phyloP scores from a whole-genome alignment of 2,797 vertebrate species.

The Poeciliopsis paucimaculata region DNA sequence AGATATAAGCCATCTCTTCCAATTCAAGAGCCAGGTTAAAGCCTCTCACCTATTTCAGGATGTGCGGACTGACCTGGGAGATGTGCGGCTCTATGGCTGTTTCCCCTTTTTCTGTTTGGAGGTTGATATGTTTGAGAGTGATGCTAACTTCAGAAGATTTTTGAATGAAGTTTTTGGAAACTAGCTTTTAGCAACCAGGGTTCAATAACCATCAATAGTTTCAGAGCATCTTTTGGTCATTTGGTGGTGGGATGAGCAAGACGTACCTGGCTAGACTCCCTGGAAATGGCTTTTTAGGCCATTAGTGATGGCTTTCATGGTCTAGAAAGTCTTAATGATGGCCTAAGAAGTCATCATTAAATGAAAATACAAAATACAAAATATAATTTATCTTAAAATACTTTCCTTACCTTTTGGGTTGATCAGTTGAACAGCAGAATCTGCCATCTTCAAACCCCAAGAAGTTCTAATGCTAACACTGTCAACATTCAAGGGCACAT shows the following conservation, averaged over 20 bases:
- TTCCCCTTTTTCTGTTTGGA: not conserved
- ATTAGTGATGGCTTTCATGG: too few relatives aligned
- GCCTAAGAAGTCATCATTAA: not conserved
- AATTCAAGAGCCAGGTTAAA: not conserved
- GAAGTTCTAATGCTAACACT: not conserved
- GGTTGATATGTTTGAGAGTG: not conserved
- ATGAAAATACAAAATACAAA: not conserved
- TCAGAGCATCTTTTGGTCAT: not conserved
- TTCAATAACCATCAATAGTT: not conserved
- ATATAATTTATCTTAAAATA: not conserved
- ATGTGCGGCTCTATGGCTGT: not conserved
- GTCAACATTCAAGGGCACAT: not conserved
- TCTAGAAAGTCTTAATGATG: not conserved
- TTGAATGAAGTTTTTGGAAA: not conserved
- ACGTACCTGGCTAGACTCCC: too few relatives aligned
- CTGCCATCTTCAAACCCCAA: not conserved
- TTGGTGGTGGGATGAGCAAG: not conserved
- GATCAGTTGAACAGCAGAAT: not conserved
- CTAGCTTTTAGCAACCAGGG: not conserved
- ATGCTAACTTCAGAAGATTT: not conserved
- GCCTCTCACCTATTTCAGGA: not conserved
- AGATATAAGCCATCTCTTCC: too few relatives aligned
- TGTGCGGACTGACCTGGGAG: not conserved
- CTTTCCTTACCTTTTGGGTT: not conserved
- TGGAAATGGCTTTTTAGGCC: too few relatives aligned